Evolutionary conservation across 2,888 invertebrate genomes (phyloP).

Genomic region (Anagyrus pseudococci): DNA sequence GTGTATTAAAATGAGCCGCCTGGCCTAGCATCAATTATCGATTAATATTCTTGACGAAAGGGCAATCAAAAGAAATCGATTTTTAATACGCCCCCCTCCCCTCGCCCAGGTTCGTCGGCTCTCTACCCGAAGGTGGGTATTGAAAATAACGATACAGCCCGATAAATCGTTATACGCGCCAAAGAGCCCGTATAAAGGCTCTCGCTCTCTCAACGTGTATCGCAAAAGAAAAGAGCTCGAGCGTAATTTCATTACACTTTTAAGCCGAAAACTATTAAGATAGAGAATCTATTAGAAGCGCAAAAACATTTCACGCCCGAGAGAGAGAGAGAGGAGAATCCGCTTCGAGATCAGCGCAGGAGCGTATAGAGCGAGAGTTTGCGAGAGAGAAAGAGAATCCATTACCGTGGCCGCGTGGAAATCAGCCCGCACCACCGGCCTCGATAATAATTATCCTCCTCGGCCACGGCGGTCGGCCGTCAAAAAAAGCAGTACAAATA

Average conservation of each 20-base stretch:
- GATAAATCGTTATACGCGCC: background rate
- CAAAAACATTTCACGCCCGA: background rate
- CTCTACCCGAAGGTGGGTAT: too few species aligned
- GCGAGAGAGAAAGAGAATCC: too few species aligned
- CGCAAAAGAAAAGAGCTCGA: background rate
- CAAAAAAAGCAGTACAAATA: conserved; percentile 36
- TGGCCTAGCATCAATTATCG: too few species aligned
- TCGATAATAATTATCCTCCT: conserved; percentile 11
- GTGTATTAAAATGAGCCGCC: too few species aligned
- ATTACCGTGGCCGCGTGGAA: conserved; percentile 8
- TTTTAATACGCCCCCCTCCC: background rate
- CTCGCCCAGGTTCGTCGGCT: background rate
- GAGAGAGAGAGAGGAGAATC: too few species aligned
- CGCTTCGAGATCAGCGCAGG: too few species aligned
- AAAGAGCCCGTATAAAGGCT: too few species aligned
- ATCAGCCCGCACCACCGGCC: background rate
- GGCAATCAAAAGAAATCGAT: too few species aligned
- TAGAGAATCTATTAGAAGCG: conserved; percentile 11
- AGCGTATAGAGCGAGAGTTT: too few species aligned
- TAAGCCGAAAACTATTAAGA: conserved; percentile 18
- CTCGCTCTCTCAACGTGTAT: background rate
- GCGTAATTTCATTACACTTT: background rate
- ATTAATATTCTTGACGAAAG: too few species aligned
- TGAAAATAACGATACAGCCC: background rate
- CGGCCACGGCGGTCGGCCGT: too few species aligned